Percentiles rank a stretch among this genome's conserved stretches.
Conservation (phyloP, 2,797 vertebrate species). For the Oreortyx pictus region DNA sequence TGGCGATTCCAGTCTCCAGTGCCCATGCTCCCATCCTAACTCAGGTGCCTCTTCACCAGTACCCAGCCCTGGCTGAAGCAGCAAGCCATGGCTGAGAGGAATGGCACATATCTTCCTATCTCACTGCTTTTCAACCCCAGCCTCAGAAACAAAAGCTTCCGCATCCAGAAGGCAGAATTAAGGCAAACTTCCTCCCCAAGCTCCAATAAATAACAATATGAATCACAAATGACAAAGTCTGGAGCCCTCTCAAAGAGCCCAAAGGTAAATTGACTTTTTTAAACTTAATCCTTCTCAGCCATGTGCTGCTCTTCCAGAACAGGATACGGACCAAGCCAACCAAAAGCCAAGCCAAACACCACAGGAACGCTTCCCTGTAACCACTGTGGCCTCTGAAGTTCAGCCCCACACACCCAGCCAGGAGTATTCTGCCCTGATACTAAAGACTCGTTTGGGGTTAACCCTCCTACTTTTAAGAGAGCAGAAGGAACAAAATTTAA, state of each 20-base stretch:
- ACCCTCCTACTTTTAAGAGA: neutral
- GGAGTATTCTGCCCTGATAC: neutral
- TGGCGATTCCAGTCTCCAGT: constrained; percentile 20
- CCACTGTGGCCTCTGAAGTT: neutral
- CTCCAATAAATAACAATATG: neutral
- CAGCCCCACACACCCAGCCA: neutral
- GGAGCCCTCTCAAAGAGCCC: neutral
- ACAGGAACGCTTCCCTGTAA: neutral
- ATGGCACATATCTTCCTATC: neutral
- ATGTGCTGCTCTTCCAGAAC: constrained; percentile 50
- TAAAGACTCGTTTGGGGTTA: neutral
- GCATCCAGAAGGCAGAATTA: neutral
- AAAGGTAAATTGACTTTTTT: neutral
- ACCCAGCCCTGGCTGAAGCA: constrained; percentile 50
- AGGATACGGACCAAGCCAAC: constrained; percentile 64
- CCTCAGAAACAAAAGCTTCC: neutral
- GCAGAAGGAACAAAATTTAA: neutral
- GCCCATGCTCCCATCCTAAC: constrained; percentile 8
- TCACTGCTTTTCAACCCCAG: neutral
- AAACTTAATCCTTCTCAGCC: constrained; percentile 56
- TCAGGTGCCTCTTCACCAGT: constrained; percentile 14
- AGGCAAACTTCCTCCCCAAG: neutral
- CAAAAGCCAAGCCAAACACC: constrained; percentile 70
- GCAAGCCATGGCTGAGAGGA: constrained; percentile 60
- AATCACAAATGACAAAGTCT: neutral